These are phyloP conservation scores for Adineta ricciae DNA, from an alignment of 2,888 invertebrate species.

Conservation along the genomic window DNA sequence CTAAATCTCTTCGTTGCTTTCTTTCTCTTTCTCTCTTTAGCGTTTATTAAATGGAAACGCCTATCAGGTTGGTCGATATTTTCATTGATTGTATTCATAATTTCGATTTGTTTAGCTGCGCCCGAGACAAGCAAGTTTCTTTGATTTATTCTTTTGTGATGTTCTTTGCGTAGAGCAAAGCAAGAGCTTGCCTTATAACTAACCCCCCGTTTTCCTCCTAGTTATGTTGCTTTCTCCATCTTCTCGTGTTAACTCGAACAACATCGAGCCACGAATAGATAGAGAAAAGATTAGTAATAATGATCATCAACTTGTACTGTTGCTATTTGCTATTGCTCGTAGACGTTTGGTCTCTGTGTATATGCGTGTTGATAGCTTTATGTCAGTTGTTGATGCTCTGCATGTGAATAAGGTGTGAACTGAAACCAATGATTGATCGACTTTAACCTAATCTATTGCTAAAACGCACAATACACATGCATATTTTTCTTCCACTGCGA, in stretches of 20 bases:
- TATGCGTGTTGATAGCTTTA: background rate
- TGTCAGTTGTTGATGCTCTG: background rate
- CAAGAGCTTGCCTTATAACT: background rate
- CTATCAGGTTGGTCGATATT: background rate
- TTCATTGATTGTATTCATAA: background rate
- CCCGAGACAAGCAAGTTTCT: constrained; percentile 11
- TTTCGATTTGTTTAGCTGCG: background rate
- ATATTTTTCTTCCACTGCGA: background rate
- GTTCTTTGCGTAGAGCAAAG: background rate
- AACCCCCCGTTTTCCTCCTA: background rate
- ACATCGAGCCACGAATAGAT: background rate
- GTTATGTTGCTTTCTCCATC: background rate
- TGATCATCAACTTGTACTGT: background rate
- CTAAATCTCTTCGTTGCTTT: background rate
- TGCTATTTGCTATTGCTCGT: background rate
- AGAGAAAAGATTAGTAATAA: background rate
- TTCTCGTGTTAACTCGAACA: background rate
- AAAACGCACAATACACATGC: background rate
- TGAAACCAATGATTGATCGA: background rate
- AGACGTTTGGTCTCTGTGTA: background rate
- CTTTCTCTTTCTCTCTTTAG: background rate
- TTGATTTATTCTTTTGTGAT: background rate
- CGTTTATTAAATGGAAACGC: constrained; percentile 26
- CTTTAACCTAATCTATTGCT: background rate
- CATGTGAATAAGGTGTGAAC: background rate